These are phyloP conservation scores for Heptranchias perlo DNA, from an alignment of 2,113 vertebrate genomes.

Conservation along the genomic window DNA sequence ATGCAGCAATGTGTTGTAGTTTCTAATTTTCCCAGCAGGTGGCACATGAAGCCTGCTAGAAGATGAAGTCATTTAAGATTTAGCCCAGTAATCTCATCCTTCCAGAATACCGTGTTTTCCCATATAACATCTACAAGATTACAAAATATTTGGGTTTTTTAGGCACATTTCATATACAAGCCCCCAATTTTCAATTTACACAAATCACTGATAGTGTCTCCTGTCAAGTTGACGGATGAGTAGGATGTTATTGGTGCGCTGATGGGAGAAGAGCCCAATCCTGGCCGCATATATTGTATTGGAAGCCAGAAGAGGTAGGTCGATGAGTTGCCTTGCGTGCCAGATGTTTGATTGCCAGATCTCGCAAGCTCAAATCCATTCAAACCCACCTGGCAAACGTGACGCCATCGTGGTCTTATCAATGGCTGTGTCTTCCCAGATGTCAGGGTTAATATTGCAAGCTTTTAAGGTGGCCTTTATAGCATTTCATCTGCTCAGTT, in stretches of 20 bases:
- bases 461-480: too few relatives aligned
- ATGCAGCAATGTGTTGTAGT: not conserved
- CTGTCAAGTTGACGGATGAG: not conserved
- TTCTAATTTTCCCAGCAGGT: slow-evolving; percentile 22
- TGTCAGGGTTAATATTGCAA: too few relatives aligned
- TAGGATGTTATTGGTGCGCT: not conserved
- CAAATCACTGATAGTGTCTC: not conserved
- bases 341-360: too few relatives aligned
- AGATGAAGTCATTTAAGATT: not conserved
- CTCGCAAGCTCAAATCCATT: too few relatives aligned
- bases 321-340: too few relatives aligned
- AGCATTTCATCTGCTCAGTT: too few relatives aligned
- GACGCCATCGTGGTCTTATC: too few relatives aligned
- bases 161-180: not conserved
- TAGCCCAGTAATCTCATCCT: not conserved
- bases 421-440: too few relatives aligned
- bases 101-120: not conserved
- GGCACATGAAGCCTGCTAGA: not conserved
- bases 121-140: not conserved
- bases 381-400: too few relatives aligned
- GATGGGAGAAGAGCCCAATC: not conserved
- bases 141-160: not conserved
- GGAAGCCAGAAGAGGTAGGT: too few relatives aligned
- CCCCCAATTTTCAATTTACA: not conserved
- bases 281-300: too few relatives aligned